phyloP scores from a whole-genome alignment of 1,140 invertebrate genomes.

The Philopotamus ludificatus region DNA sequence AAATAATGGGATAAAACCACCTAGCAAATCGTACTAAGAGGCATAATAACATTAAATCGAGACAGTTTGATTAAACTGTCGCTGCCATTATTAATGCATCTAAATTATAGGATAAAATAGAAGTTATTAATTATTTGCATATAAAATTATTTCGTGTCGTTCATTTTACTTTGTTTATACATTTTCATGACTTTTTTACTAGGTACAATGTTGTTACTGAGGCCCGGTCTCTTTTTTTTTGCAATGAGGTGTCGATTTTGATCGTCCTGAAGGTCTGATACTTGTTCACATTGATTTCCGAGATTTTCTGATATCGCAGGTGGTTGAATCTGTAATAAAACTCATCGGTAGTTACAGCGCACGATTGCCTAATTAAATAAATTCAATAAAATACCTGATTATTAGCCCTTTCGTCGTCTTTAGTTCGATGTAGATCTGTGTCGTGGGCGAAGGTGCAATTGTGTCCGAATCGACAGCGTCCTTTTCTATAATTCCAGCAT shows the following conservation, averaged over 20 bases:
- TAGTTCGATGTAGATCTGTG: conserved; percentile 69
- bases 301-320: too few species aligned
- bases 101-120: too few species aligned
- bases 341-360: conserved; percentile 2
- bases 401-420: conserved; percentile 58
- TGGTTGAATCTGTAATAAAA: too few species aligned
- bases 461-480: conserved; percentile 85
- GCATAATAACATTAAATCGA: too few species aligned
- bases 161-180: conserved; percentile 58
- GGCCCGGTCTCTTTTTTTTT: conserved; percentile 72
- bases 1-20: too few species aligned
- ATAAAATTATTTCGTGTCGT: conserved; percentile 10
- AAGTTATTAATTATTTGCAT: not conserved
- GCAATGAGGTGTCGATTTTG: conserved; percentile 51
- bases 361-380: conserved; percentile 41
- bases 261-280: too few species aligned
- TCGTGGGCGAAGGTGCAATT: conserved; percentile 93
- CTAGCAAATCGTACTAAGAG: too few species aligned
- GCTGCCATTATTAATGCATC: too few species aligned
- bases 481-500: conserved; percentile 92
- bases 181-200: conserved; percentile 83
- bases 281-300: too few species aligned
- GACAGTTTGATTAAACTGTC: too few species aligned
- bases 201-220: conserved; percentile 74
- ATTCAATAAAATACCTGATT: conserved; percentile 48